Base-by-base conservation (phyloP, 2,888 invertebrate genomes). In the Drosophila buzzatii region DNA sequence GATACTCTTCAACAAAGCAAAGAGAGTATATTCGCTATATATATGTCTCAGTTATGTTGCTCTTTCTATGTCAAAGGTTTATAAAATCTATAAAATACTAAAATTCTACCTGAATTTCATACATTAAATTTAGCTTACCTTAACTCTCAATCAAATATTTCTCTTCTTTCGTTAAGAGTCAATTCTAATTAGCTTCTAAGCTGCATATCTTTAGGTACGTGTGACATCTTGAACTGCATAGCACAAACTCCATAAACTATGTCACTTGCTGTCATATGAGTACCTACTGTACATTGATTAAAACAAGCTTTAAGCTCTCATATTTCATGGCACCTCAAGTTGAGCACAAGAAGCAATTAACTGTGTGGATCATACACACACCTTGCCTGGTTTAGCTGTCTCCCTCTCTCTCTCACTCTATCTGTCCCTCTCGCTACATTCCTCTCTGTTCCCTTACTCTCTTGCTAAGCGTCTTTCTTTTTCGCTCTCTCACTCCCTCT, bases 301-400 rank as follows among this genome's bases (percentile, higher is more conserved):
- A 20, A 12, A 18, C 8, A 39, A 76, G 75, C 79, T 76, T 79
- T 44, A 67, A 74, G 75, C 75, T 74, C 45, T 44, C n/a, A 10
- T 23, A 14, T 44, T 23, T 16, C 58, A 45, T 53, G 35, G n/a
- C 35, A 35, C 45, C 35, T 12, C 16, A 47, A 20, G 14, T 44
- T 52, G 20, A 16, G 53, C n/a, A 47, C 31, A 42, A 12, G 39
- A 23, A 20, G 2, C 9, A 2, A 44, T 9, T 41, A 27, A 31
- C 23, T 56, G 2, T 41, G 27, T 31, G 41, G 27, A 18, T 41
- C 56, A 44, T 3, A 33, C 9, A 20, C 31, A 33, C 9, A 56
- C 45, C 27, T 27, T 31, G 12, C 9, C 35, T 12, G 3, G 3
- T 35, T 2, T 35, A 8, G 3, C 10, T 33, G 33, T 33, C 8